Evolutionary conservation across 2,113 vertebrate genomes (phyloP), one percentile per base, ranked within the genome.

Genomic region (Gallinago media): DNA sequence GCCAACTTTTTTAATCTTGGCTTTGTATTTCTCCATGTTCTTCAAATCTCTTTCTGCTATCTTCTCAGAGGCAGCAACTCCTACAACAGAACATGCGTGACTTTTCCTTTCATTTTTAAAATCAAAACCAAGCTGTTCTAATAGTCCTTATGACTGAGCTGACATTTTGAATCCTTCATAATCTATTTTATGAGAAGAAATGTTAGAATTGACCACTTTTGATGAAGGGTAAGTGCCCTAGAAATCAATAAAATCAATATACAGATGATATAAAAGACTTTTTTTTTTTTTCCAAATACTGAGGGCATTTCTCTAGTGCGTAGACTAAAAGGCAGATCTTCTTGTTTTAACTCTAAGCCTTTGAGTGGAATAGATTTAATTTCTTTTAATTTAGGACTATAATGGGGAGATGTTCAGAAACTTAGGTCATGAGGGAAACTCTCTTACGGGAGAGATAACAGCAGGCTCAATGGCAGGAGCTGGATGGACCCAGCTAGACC

Each of bases 21-120:
- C 10, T 68, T 90, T 93, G 56, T 98, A 98, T 74, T 96, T 82
- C 14, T 88, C 89, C 82, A 98, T 95, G 13, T 95, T 94, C 25
- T 34, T 78, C 79, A 98, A 61, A 74, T 98, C 98, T 94, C 62
- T 88, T 88, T 96, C 93, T 27, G 98, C 98, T 92, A 97, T 92
- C 83, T 94, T 98, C 78, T 98, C 86, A 17, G 98, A 99, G 58
- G 97, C 97, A 40, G 32, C 67, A 82, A 98, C 91, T 59, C 98
- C 98, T 98, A 42, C 17, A 54, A 62, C 46, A 91, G 36, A 77
- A 91, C 1, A 8, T 13, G 34, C 22, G 18, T 58, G 18, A 42
- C 25, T 82, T 90, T 75, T 23, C 21, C 47, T 89, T 94, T 91
- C 0, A 1, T 58, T 96, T 95, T 68, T 66, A 63, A 66, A 78